Conservation (phyloP, 2,888 invertebrate species). For the Timandra comae region DNA sequence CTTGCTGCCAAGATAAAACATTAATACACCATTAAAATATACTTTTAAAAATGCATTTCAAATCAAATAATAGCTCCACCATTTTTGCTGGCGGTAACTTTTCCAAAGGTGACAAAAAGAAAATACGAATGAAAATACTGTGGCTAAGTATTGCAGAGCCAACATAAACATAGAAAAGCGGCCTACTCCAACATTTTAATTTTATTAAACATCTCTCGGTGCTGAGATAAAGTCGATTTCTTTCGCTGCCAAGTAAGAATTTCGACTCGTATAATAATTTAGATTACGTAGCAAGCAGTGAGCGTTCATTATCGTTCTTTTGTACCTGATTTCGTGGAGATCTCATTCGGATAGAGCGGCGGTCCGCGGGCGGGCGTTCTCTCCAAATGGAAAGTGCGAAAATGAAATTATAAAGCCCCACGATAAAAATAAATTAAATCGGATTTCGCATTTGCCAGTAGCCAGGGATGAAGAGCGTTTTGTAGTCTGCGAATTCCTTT, state of each 20-base stretch:
- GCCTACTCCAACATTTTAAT: slow-evolving; percentile 65
- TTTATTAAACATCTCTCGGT: slow-evolving; percentile 70
- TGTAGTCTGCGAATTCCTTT: slow-evolving; percentile 69
- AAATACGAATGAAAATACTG: slow-evolving; percentile 61
- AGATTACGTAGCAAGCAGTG: slow-evolving; percentile 76
- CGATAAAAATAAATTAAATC: slow-evolving; percentile 78
- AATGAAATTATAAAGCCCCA: slow-evolving; percentile 76
- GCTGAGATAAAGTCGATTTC: slow-evolving; percentile 72
- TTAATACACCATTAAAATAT: no score
- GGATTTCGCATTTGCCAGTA: slow-evolving; percentile 73
- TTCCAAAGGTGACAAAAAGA: slow-evolving; percentile 20
- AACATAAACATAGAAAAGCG: slow-evolving; percentile 59
- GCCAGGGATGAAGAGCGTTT: slow-evolving; percentile 68
- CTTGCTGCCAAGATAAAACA: no score
- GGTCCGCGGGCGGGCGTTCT: slow-evolving; percentile 69
- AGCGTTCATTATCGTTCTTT: slow-evolving; percentile 77
- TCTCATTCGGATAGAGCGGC: slow-evolving; percentile 76
- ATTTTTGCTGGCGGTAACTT: background rate
- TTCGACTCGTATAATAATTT: slow-evolving; percentile 75
- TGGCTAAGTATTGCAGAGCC: slow-evolving; percentile 36
- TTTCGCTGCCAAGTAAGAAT: slow-evolving; percentile 72
- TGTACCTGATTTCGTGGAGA: slow-evolving; percentile 75
- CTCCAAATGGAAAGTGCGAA: slow-evolving; percentile 76
- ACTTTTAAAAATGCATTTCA: slow-evolving; percentile 24
- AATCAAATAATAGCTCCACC: slow-evolving; percentile 35